A percentile compares a stretch with the other conserved stretches of the same genome.
Evolutionary conservation across 2,113 vertebrate species (phyloP).

Genomic region (Pyrgilauda ruficollis): DNA sequence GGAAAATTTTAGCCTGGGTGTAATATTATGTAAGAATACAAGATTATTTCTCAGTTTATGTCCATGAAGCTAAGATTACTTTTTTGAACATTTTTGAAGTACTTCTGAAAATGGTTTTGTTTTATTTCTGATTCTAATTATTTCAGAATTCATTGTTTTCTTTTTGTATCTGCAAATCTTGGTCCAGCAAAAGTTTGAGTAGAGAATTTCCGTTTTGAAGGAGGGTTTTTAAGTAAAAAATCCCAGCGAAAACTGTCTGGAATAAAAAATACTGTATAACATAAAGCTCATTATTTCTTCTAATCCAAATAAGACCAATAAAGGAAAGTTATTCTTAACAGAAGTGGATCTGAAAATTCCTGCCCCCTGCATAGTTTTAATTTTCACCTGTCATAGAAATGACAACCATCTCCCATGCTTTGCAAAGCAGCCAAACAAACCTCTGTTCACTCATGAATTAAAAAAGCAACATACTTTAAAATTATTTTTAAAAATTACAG

Average conservation of each 20-base stretch:
- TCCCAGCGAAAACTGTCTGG: not conserved
- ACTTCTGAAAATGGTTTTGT: not conserved
- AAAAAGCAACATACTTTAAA: not conserved
- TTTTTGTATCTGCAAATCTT: not conserved
- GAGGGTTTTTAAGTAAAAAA: not conserved
- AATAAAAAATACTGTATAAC: not conserved
- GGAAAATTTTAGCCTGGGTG: not conserved
- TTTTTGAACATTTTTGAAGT: not conserved
- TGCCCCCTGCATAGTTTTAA: not conserved
- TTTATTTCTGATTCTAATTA: not conserved
- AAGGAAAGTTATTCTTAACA: not conserved
- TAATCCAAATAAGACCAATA: not conserved
- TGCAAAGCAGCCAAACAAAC: not conserved
- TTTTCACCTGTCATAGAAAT: not conserved
- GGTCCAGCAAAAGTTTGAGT: not conserved
- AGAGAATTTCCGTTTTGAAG: not conserved
- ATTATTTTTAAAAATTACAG: not conserved
- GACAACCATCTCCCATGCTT: not conserved
- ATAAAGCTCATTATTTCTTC: not conserved
- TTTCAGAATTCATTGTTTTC: not conserved
- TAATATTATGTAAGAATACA: not conserved
- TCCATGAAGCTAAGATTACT: not conserved
- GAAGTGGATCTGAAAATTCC: not conserved
- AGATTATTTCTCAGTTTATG: not conserved
- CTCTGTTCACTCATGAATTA: not conserved